Evolutionary conservation across 2,888 invertebrate species (phyloP), one percentile per base, ranked within the genome.

Genomic region (Rapana venosa): DNA sequence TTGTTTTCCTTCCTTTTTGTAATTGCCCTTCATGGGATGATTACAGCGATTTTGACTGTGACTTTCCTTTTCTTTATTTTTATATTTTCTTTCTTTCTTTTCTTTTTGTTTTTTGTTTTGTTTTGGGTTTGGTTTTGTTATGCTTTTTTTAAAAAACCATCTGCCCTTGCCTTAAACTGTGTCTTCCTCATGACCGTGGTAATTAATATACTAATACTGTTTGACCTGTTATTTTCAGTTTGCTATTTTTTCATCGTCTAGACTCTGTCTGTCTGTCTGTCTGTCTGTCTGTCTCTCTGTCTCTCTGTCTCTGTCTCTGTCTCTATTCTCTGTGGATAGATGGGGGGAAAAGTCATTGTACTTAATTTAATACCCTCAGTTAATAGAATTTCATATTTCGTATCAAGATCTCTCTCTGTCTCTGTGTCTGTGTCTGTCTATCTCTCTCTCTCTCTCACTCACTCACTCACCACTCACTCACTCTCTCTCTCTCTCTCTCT

Each of bases 221-320:
- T 83, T 89, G 47, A 79, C 47, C 87, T 87, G 58, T 32, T 47
- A 56, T 84, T 83, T 32, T 87, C 70, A 47, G 47, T 90, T 47
- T 90, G 58, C 83, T 30, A 61, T 70, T 83, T 47, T 58, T 84
- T 35, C 84, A 70, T 90, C 6, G n/a, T 26, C 6, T 70, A 70
- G 70, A 20, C 81, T 91, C 61, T 86, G 26, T 77, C 56, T 89
- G 30, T 87, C 66, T 85, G 32, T 89, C 47, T 88, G 32, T 87
- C 79, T 87, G 47, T 83, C 66, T 61, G 36, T 88, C 77, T 87
- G 81, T 87, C 88, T 88, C 36, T 74, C 74, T 22, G 11, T n/a
- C 74, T 74, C 0, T 74, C 74, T n/a, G 74, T 4, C 70, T 70
- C 70, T 70, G 61, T 70, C 70, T 70, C 22, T 70, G 70, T 8